These are phyloP conservation scores for Cephus rjabovi DNA, from an alignment of 2,888 invertebrate genomes.

Conservation along the genomic window DNA sequence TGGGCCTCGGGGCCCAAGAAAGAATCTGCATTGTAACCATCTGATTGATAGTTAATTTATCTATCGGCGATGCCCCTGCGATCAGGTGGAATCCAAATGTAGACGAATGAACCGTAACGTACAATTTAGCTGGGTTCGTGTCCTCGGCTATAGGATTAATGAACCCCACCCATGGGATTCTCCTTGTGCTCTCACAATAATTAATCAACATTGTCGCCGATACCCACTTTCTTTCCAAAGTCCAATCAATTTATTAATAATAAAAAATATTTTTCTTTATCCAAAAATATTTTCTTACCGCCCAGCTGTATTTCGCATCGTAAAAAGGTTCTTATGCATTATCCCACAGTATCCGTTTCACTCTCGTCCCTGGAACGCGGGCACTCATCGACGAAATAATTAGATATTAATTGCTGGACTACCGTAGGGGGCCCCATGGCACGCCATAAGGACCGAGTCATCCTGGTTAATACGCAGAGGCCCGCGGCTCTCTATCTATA, in stretches of 20 bases:
- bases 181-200: neutral
- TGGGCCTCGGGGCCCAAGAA: slow-evolving; percentile 3
- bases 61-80: slow-evolving; percentile 12
- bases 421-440: slow-evolving; percentile 45
- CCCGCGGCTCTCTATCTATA: slow-evolving; percentile 15
- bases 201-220: neutral
- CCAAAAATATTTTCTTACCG: neutral
- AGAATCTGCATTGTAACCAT: slow-evolving; percentile 14
- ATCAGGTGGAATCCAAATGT: slow-evolving; percentile 22
- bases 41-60: slow-evolving; percentile 25
- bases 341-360: slow-evolving; percentile 46
- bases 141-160: slow-evolving; percentile 4
- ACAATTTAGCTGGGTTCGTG: neutral
- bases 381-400: slow-evolving; percentile 56
- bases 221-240: neutral
- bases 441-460: slow-evolving; percentile 45
- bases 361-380: slow-evolving; percentile 31
- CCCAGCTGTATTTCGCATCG: neutral
- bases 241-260: neutral
- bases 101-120: slow-evolving; percentile 13
- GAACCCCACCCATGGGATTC: neutral
- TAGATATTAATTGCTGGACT: slow-evolving; percentile 58
- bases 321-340: neutral
- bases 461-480: slow-evolving; percentile 49
- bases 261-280: neutral